Evolutionary conservation across 92 coral and sea anemone species (phyloP), one percentile per base, ranked within the genome.

Genomic region (Phenganax stokvisi): DNA sequence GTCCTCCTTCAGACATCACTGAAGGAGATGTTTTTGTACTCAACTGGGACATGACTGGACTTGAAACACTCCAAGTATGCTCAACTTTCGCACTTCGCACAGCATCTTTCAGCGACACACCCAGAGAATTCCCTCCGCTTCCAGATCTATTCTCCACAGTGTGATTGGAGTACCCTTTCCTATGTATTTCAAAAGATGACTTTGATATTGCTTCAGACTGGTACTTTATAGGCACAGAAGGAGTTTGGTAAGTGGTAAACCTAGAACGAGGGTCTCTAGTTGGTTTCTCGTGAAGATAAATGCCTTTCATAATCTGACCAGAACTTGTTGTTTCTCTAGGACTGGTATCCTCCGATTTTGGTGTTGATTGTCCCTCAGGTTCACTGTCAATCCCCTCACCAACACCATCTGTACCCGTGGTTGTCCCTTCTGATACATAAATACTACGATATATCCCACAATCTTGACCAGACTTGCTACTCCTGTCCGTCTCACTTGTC

Each of bases 351-450:
- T 83, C 84, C 10, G 81, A 82, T 58, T 78, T 55, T 25, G 77
- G 80, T 3, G 82, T 63, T 0, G 73, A 58, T 27, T 75, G 81
- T 54, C 79, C 82, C 31, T 79, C 77, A 13, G 77, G 81, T 12
- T 55, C 75, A 73, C 75, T 80, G 53, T 55, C 78, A 51, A 76
- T 25, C 69, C 56, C 88, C 62, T 30, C 80, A 77, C 72, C 89
- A n/a, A 85, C 77, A 27, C 54, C 86, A 16, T 85, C 93, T 17
- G 66, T 87, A 74, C 83, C 77, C 76, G 89, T 91, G 58, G 99
- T 89, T 28, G 97, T 92, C 57, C 91, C 90, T 57, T 90, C 97
- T 9, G 99, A 92, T 30, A 96, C 96, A 80, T 96, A 96, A 20
- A 92, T 91, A 15, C 85, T 74, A 27, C 90, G 75, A 44, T 83